phyloP scores from a whole-genome alignment of 2,888 invertebrate species.

The Cepaea hortensis region DNA sequence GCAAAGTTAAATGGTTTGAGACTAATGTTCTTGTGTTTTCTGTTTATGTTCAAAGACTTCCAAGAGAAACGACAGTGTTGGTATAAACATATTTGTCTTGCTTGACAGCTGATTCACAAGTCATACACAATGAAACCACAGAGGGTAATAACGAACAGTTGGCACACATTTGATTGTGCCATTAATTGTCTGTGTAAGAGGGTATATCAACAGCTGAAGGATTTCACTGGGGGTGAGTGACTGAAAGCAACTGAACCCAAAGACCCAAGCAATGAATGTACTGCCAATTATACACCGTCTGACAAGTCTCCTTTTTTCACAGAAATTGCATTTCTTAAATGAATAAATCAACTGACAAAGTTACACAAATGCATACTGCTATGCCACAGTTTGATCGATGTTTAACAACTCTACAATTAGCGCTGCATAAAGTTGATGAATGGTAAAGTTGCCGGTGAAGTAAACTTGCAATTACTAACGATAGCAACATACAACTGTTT shows the following conservation, averaged over 20 bases:
- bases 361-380: slow-evolving; percentile 94
- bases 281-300: slow-evolving; percentile 99
- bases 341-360: slow-evolving; percentile 94
- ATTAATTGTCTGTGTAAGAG: slow-evolving; percentile 90
- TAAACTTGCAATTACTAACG: slow-evolving; percentile 94
- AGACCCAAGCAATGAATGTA: slow-evolving; percentile 93
- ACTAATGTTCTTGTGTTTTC: slow-evolving; percentile 88
- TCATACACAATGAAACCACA: slow-evolving; percentile 92
- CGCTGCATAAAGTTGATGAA: slow-evolving; percentile 95
- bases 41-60: slow-evolving; percentile 86
- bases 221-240: slow-evolving; percentile 82
- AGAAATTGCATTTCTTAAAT: slow-evolving; percentile 93
- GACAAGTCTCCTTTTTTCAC: slow-evolving; percentile 91
- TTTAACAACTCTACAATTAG: slow-evolving; percentile 93
- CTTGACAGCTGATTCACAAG: slow-evolving; percentile 87
- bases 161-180: slow-evolving; percentile 91
- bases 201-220: slow-evolving; percentile 86
- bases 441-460: slow-evolving; percentile 89
- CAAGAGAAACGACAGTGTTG: slow-evolving; percentile 86
- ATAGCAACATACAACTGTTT: slow-evolving; percentile 93
- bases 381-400: slow-evolving; percentile 87
- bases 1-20: slow-evolving; percentile 92
- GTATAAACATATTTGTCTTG: slow-evolving; percentile 88
- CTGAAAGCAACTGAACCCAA: slow-evolving; percentile 86
- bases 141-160: slow-evolving; percentile 92